Percentiles rank a stretch among this genome's conserved stretches.
These are phyloP conservation scores for Rhinoderma darwinii DNA, from an alignment of 2,113 vertebrate genomes.

Conservation along the genomic window DNA sequence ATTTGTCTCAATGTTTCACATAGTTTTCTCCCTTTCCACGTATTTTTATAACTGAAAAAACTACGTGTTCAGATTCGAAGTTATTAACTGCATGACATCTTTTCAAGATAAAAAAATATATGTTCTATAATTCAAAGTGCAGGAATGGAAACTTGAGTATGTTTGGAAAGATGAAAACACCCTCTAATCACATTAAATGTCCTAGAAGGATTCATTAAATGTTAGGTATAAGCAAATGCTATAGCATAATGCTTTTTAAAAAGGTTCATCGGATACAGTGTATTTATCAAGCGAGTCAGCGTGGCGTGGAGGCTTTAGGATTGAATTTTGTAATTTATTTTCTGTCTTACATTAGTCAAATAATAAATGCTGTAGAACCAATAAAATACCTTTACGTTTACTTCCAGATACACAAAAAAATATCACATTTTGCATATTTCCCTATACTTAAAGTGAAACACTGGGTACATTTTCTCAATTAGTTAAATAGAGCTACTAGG, in stretches of 20 bases:
- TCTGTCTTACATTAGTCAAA: background rate
- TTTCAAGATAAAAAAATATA: slow-evolving; percentile 1
- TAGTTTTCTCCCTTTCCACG: slow-evolving; percentile 11
- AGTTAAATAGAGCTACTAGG: too few relatives aligned
- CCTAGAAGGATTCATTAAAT: background rate
- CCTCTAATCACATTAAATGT: slow-evolving; percentile 5
- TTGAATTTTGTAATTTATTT: background rate
- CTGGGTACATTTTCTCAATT: too few relatives aligned
- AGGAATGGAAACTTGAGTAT: background rate
- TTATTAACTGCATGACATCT: slow-evolving; percentile 28
- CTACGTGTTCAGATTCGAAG: background rate
- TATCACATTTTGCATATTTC: too few relatives aligned
- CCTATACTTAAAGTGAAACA: too few relatives aligned
- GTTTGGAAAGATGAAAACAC: slow-evolving; percentile 17
- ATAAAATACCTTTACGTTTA: background rate
- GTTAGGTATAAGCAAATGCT: slow-evolving; percentile 25
- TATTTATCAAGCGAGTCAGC: slow-evolving; percentile 24
- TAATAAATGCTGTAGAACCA: background rate
- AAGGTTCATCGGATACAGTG: slow-evolving; percentile 12
- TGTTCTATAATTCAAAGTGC: background rate
- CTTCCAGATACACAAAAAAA: too few relatives aligned
- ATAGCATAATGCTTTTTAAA: slow-evolving; percentile 13
- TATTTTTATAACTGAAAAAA: background rate
- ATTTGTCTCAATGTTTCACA: slow-evolving; percentile 27
- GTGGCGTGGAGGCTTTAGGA: background rate